Evolutionary conservation across 1,140 invertebrate genomes (phyloP).

Genomic region (Parasteatoda tepidariorum): DNA sequence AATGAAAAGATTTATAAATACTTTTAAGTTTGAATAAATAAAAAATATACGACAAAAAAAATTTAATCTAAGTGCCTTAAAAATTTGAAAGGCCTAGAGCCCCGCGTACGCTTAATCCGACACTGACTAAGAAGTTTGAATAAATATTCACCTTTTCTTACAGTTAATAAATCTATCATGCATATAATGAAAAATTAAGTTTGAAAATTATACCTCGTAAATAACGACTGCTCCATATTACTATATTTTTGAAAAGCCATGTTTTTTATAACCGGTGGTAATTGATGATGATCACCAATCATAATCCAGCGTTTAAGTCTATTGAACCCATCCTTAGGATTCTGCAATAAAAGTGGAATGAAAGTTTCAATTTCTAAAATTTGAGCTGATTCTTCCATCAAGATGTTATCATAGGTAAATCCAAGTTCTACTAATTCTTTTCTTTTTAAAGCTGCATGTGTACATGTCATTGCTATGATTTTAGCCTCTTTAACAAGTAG

Average conservation of each 20-base stretch:
- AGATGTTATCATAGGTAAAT: conserved; percentile 98
- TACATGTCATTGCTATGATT: conserved; percentile 99
- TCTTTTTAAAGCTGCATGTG: conserved; percentile 96
- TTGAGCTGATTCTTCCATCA: conserved; percentile 99
- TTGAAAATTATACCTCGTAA: conserved; percentile 85
- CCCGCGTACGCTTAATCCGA: too few relatives aligned
- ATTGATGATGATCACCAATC: conserved; percentile 99
- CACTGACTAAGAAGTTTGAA: too few relatives aligned
- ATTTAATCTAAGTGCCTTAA: too few relatives aligned
- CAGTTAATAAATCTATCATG: too few relatives aligned
- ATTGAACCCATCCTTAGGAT: conserved; percentile 95
- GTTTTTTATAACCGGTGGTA: conserved; percentile 99
- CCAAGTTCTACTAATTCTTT: conserved; percentile 95
- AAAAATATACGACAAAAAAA: too few relatives aligned
- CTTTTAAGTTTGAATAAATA: too few relatives aligned
- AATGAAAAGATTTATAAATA: too few relatives aligned
- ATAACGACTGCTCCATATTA: conserved; percentile 99
- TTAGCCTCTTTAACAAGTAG: conserved; percentile 98
- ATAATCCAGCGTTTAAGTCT: conserved; percentile 99
- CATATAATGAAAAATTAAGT: too few relatives aligned
- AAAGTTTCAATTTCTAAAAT: conserved; percentile 99
- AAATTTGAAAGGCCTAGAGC: too few relatives aligned
- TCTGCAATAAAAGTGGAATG: conserved; percentile 96
- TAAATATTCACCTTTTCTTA: too few relatives aligned
- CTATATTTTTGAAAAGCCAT: conserved; percentile 99